Evolutionary conservation across 2,113 vertebrate species (phyloP).

Genomic region (Oreotrochilus melanogaster): DNA sequence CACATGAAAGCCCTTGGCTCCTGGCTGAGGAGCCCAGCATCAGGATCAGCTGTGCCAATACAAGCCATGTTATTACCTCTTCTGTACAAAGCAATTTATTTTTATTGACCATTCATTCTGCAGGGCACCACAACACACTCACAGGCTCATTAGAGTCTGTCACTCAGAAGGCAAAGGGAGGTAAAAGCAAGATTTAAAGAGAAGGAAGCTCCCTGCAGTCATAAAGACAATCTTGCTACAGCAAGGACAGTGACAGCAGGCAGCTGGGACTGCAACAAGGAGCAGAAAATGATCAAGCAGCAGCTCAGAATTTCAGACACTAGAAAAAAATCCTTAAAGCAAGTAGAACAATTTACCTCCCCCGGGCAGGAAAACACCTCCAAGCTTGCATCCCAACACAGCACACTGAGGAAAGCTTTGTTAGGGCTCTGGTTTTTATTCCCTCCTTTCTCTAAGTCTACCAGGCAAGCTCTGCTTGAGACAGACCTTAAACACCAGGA

Average conservation of each 20-base stretch:
- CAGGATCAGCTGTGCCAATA: conserved; percentile 21
- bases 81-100: conserved; percentile 48
- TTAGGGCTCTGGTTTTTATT: neutral
- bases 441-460: neutral
- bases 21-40: neutral
- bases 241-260: neutral
- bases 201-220: conserved; percentile 11
- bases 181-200: conserved; percentile 4
- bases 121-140: conserved; percentile 8
- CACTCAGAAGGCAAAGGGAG: conserved; percentile 35
- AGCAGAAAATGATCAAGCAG: neutral
- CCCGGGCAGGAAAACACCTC: neutral
- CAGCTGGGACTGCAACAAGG: neutral
- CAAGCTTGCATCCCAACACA: neutral
- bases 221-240: neutral
- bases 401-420: neutral
- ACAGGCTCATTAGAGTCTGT: conserved; percentile 50
- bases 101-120: conserved; percentile 32
- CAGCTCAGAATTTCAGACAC: neutral
- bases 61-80: conserved; percentile 33
- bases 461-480: neutral
- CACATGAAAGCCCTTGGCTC: neutral
- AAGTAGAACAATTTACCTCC: neutral
- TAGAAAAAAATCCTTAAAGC: neutral
- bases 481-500: neutral